phyloP scores from a whole-genome alignment of 2,113 vertebrate species.

The Rhinichthys klamathensis region DNA sequence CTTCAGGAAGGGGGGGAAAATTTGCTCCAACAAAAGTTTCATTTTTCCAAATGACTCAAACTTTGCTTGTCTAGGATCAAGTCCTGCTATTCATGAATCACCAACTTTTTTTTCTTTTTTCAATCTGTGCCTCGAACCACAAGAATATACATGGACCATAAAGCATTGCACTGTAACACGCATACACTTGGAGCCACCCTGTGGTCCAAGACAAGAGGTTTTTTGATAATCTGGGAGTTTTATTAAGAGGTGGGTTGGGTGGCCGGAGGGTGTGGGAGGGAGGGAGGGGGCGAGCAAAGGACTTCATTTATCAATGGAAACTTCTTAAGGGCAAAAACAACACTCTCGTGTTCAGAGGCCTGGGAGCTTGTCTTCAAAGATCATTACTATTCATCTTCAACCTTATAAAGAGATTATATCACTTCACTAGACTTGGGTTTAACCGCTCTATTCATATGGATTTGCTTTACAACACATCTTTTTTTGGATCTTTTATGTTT shows the following conservation, averaged over 20 bases:
- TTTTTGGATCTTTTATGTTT: not conserved
- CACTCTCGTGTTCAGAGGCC: conserved; percentile 71
- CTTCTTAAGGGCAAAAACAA: conserved; percentile 69
- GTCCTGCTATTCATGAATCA: not conserved
- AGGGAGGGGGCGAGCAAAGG: conserved; percentile 69
- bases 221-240: conserved; percentile 83
- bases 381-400: conserved; percentile 71
- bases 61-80: not conserved
- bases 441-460: not conserved
- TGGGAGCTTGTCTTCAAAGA: conserved; percentile 67
- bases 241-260: conserved; percentile 80
- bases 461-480: not conserved
- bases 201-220: conserved; percentile 80
- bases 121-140: conserved; percentile 9
- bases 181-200: conserved; percentile 31
- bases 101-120: not conserved
- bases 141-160: conserved; percentile 57
- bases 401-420: conserved; percentile 49
- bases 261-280: conserved; percentile 57
- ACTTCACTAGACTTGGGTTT: not conserved
- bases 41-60: conserved; percentile 1
- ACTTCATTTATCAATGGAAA: conserved; percentile 76
- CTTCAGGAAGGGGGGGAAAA: not conserved
- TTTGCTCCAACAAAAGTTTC: not conserved
- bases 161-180: conserved; percentile 62